phyloP scores from a whole-genome alignment of 2,113 vertebrate species.

The Alces alces region DNA sequence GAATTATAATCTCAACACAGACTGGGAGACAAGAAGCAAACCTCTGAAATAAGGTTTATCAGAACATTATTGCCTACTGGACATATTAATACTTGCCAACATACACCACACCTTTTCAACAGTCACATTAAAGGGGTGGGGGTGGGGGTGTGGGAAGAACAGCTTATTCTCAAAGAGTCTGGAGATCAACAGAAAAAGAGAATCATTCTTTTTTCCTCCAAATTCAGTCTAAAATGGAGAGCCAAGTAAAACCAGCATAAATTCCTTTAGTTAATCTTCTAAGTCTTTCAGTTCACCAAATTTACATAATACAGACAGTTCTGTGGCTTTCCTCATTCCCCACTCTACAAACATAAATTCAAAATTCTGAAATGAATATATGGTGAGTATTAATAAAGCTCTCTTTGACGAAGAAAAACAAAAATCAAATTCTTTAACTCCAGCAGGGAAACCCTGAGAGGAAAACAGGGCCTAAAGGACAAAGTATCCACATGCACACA shows the following conservation, averaged over 20 bases:
- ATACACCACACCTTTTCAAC: neutral
- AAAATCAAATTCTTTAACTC: slow-evolving; percentile 38
- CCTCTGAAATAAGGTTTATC: neutral
- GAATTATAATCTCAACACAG: neutral
- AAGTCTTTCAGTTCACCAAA: slow-evolving; percentile 31
- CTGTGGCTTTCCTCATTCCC: slow-evolving; percentile 6
- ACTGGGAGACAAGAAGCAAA: neutral
- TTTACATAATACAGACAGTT: slow-evolving; percentile 29
- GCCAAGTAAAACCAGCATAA: slow-evolving; percentile 53
- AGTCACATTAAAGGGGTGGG: neutral
- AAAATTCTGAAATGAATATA: slow-evolving; percentile 32
- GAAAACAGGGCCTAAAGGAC: neutral
- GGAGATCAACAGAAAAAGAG: neutral
- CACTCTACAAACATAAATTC: slow-evolving; percentile 31
- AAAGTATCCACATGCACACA: neutral
- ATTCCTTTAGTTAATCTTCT: slow-evolving; percentile 37
- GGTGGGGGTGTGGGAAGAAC: neutral
- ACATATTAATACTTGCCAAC: neutral
- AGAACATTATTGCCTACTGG: neutral
- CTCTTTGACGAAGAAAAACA: slow-evolving; percentile 20
- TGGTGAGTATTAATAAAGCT: slow-evolving; percentile 30
- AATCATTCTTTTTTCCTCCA: neutral
- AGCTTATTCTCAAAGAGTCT: neutral
- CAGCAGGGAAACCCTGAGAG: neutral
- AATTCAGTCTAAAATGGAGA: slow-evolving; percentile 38